phyloP scores from a whole-genome alignment of 2,888 invertebrate genomes.

The Clanis bilineata region DNA sequence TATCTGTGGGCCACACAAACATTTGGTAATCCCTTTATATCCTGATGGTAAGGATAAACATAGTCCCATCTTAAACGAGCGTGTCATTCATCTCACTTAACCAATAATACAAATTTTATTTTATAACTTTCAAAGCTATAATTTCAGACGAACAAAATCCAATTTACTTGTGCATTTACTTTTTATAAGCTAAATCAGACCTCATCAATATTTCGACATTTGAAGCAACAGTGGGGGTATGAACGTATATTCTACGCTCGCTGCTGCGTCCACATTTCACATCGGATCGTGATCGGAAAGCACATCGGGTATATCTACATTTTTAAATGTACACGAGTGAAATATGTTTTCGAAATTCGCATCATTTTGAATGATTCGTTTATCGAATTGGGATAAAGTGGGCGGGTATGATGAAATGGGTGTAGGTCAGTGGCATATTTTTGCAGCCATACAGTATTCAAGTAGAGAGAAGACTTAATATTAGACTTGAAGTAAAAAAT shows the following conservation, averaged over 20 bases:
- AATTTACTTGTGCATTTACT: neutral
- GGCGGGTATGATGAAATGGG: neutral
- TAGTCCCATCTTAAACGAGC: too few relatives aligned
- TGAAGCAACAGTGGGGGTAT: constrained; percentile 25
- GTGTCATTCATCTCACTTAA: too few relatives aligned
- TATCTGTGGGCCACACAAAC: too few relatives aligned
- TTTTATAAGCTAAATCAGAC: neutral
- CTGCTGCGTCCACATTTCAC: constrained; percentile 43
- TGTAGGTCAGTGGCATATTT: too few relatives aligned
- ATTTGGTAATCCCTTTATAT: too few relatives aligned
- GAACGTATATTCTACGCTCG: constrained; percentile 38
- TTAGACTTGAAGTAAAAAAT: too few relatives aligned
- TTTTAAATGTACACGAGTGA: constrained; percentile 40
- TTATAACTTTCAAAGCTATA: too few relatives aligned
- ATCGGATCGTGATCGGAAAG: constrained; percentile 45
- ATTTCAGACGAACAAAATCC: neutral
- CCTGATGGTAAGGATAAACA: too few relatives aligned
- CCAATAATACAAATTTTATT: too few relatives aligned
- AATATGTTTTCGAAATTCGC: constrained; percentile 23
- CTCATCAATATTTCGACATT: constrained; percentile 8
- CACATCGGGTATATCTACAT: constrained; percentile 42
- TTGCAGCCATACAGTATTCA: too few relatives aligned
- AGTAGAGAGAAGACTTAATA: too few relatives aligned
- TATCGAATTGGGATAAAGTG: neutral
- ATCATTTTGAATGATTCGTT: neutral